Evolutionary conservation across 2,797 vertebrate species (phyloP), one percentile per base, ranked within the genome.

Genomic region (Cossypha polioptera): DNA sequence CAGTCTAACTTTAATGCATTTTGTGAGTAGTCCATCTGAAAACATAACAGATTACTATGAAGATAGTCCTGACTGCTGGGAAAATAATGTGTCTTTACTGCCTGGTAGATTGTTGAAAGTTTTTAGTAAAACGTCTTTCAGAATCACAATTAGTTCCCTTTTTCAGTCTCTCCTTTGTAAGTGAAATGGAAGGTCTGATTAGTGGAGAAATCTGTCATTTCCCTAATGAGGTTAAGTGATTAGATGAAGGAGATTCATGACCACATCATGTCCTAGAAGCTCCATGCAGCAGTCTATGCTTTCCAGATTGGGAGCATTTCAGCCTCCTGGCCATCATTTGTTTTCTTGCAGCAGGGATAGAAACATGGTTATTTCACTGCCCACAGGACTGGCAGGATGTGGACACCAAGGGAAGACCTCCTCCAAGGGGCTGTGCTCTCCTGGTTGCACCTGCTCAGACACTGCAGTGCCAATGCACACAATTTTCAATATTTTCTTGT

Each of bases 141-240:
- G 35, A 90, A 73, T 69, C 38, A 67, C 45, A 55, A 15, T 65
- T 66, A 57, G 7, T 84, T 62, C 15, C 36, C 15, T 26, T 33
- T 81, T 50, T 62, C 3, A 25, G 14, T 3, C 2, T 78, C 11
- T 35, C 24, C 15, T 89, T 85, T 73, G 43, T 50, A 55, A 78
- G 40, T 62, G 74, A 82, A 91, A 86, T 75, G 78, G 31, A 62
- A 72, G n/a, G 58, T 25, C 63, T 81, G 58, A 86, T 74, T 54
- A 78, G 38, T 38, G 31, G 33, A 91, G 73, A 78, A 91, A 89
- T 57, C 58, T 59, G 61, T 36, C 5, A n/a, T 84, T 87, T 82
- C 63, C 43, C 20, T 85, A 62, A 79, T 40, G 47, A 87, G 54
- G 51, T 79, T 75, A 78, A 77, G 51, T 0, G 1, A 67, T 68